Percentiles rank a stretch among this genome's conserved stretches.
Conservation (phyloP, 2,113 vertebrate species). For the Ceuthmochares aereus region DNA sequence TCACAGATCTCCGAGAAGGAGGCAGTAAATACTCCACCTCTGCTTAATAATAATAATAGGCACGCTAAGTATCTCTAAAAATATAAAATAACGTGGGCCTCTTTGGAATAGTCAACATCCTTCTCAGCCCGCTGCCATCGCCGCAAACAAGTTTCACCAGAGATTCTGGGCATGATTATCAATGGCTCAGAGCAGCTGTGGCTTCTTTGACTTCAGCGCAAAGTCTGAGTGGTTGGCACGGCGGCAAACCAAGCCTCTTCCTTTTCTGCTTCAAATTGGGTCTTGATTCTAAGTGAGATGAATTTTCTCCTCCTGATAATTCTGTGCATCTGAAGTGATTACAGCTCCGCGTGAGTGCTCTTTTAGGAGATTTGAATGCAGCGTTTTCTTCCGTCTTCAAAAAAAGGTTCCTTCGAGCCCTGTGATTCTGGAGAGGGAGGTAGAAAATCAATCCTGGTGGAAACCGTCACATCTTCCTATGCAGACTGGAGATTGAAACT, state of each 20-base stretch:
- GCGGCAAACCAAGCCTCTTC: constrained; percentile 61
- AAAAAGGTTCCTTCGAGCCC: constrained; percentile 56
- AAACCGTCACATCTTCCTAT: constrained; percentile 21
- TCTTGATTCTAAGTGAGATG: constrained; percentile 70
- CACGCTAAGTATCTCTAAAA: constrained; percentile 52
- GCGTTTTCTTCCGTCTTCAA: constrained; percentile 59
- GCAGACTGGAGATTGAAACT: constrained; percentile 52
- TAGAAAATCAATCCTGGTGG: not conserved
- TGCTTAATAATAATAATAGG: constrained; percentile 48
- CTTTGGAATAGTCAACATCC: constrained; percentile 35
- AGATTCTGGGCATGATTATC: constrained; percentile 53
- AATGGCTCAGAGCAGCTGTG: constrained; percentile 55
- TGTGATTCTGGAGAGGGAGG: not conserved
- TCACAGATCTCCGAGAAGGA: constrained; percentile 9
- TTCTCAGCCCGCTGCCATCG: constrained; percentile 38
- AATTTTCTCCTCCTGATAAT: constrained; percentile 71
- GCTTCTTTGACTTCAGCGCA: constrained; percentile 61
- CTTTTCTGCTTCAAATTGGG: constrained; percentile 64
- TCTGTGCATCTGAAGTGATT: constrained; percentile 73
- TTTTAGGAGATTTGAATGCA: constrained; percentile 61
- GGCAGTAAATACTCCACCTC: constrained; percentile 60
- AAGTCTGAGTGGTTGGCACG: constrained; percentile 67
- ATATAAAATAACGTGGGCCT: not conserved
- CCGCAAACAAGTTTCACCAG: constrained; percentile 7
- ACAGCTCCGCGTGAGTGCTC: constrained; percentile 66